Conservation (phyloP, 2,797 vertebrate species). For the Alcedo quadribrachys region DNA sequence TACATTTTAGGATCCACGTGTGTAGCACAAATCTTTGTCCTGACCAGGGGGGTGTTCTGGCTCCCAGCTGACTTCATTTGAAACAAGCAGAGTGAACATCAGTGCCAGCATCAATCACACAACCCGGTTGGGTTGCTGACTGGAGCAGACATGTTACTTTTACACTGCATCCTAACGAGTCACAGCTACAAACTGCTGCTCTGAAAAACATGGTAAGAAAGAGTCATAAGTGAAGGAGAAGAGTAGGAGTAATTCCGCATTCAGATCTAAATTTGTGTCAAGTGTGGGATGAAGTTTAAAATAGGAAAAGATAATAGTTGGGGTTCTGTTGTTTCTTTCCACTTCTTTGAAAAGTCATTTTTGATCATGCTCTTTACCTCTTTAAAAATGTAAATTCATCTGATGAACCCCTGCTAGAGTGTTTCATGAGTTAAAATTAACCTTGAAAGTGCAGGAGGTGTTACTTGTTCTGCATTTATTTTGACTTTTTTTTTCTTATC, state of each 20-base stretch:
- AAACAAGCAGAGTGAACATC: not conserved
- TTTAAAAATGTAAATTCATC: not conserved
- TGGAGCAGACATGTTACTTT: not conserved
- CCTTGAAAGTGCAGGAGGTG: not conserved
- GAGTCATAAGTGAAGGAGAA: conserved; percentile 54
- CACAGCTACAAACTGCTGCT: not conserved
- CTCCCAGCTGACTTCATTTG: not conserved
- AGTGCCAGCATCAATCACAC: not conserved
- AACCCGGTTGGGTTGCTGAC: not conserved
- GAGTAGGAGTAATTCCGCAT: conserved; percentile 50
- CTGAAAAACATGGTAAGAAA: conserved; percentile 22
- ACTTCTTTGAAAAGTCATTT: conserved; percentile 21
- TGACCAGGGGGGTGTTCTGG: not conserved
- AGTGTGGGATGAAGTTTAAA: conserved; percentile 64
- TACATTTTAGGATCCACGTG: not conserved
- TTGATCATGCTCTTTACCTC: not conserved
- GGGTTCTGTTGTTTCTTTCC: conserved; percentile 53
- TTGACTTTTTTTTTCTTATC: not conserved
- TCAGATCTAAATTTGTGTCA: conserved; percentile 60
- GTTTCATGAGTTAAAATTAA: conserved; percentile 30
- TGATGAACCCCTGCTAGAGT: not conserved
- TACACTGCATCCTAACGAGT: not conserved
- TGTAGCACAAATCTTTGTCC: not conserved
- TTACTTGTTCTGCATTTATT: conserved; percentile 6
- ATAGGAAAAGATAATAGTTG: conserved; percentile 67